Conservation (phyloP, 2,888 invertebrate genomes). For the Torymus tubicola region DNA sequence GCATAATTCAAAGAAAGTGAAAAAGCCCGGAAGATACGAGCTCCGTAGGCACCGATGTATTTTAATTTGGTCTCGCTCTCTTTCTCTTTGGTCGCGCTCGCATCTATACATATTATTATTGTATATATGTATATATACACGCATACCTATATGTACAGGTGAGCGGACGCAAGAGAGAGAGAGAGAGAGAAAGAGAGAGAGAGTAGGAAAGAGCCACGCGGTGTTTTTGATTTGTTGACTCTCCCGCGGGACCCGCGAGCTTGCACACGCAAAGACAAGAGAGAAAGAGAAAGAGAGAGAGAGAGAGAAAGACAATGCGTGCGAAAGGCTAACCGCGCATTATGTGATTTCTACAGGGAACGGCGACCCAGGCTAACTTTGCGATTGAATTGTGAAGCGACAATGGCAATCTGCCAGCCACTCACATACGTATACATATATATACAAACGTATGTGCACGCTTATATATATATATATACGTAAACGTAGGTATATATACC, state of each 20-base stretch:
- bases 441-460: too few species aligned
- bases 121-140: background rate
- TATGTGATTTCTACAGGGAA: constrained; percentile 76
- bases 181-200: constrained; percentile 53
- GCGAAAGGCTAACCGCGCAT: constrained; percentile 72
- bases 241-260: constrained; percentile 59
- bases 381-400: constrained; percentile 75
- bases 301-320: constrained; percentile 25
- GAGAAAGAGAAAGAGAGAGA: constrained; percentile 51
- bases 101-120: background rate
- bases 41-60: constrained; percentile 62
- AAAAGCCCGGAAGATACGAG: constrained; percentile 15
- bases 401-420: constrained; percentile 74
- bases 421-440: constrained; percentile 28
- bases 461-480: too few species aligned
- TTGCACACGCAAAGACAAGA: constrained; percentile 8
- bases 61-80: constrained; percentile 70
- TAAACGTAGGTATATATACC: too few species aligned
- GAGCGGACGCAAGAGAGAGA: constrained; percentile 18
- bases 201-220: constrained; percentile 65
- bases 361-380: constrained; percentile 69
- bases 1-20: constrained; percentile 25
- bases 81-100: too few species aligned
- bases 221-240: constrained; percentile 74
- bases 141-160: background rate